Base-by-base conservation (phyloP, 1,140 invertebrate species). In the Telenomus remus region DNA sequence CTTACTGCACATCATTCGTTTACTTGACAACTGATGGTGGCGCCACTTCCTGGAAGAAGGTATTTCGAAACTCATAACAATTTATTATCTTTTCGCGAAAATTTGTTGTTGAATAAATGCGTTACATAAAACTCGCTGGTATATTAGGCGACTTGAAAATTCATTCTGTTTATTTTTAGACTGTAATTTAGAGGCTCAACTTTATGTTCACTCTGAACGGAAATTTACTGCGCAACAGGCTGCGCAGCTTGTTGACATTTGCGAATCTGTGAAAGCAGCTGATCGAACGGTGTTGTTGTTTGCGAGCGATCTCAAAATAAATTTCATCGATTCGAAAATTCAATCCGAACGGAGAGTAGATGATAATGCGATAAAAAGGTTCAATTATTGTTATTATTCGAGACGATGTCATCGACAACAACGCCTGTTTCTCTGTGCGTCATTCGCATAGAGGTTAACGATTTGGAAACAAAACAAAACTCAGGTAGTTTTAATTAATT, bases 361-460 rank as follows among this genome's bases (percentile, higher is more conserved):
- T 1, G 9, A 39, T 11, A 39, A 39, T 4, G 3, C 9, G n/a
- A 39, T 4, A 3, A 39, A 4, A 39, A 2, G 9, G n/a, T 39
- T n/a, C 2, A 39, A 10, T 27, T n/a, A n/a, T 27, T 27, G 19
- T 6, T 6, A 6, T 27, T 27, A 27, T 27, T 27, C 6, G 19
- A 27, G 6, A 27, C 6, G 79, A 88, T 88, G 87, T 85, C 82
- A 84, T 85, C 85, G 10, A 75, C 80, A 49, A 79, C 85, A 46
- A 88, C 89, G 81, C 84, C 88, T 54, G 90, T 91, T 0, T 89
- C 90, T 15, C 85, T 91, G 46, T 91, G 90, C 80, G 89, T 90
- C 72, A 88, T 91, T 85, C 87, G 90, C 60, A 87, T 91, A 47
- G 90, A 91, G 86, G 87, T 90, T 70, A 84, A 86, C 63, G 82